Base-by-base conservation (phyloP, 2,797 vertebrate genomes). In the Macropus fuliginosus region DNA sequence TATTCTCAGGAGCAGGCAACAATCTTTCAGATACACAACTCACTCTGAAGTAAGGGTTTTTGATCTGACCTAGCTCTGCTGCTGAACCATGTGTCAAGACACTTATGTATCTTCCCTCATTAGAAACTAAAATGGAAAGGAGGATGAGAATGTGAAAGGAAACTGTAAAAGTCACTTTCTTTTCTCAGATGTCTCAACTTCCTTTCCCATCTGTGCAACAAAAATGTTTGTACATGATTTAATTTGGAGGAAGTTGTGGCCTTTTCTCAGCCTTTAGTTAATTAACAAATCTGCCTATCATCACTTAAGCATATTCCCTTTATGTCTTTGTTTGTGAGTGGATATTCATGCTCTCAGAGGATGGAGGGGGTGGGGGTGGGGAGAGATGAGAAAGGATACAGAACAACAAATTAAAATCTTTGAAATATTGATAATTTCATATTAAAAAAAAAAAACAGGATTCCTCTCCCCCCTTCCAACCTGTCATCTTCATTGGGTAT, bases 181-280 rank as follows among this genome's bases (percentile, higher is more conserved):
- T 91, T 92, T 66, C 54, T 92, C 92, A 89, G 14, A 57, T 29
- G 10, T 59, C 34, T 94, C 34, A 34, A 46, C 81, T 91, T 95
- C 52, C n/a, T 96, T 87, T 56, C 54, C 46, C 31, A 28, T 56
- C 8, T 56, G 2, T 57, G 24, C 66, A 13, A 81, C 55, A 46
- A 29, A 62, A 54, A 46, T 92, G 27, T 50, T 92, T 87, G 74
- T 55, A 56, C 91, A 59, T 92, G 21, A 90, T 81, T 95, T 66
- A 91, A 55, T 91, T n/a, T 59, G 92, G 16, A 21, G 62, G 11
- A 95, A 93, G 0, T 34, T 90, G 50, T 66, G 62, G 40, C 91
- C 34, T 92, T 94, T 92, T 74, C 6, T 52, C 56, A 54, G 90
- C 40, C 74, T 94, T 52, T 91, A 21, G 9, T 16, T 95, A 55